Evolutionary conservation across 2,113 vertebrate genomes (phyloP), one percentile per base, ranked within the genome.

Genomic region (Abramis brama): DNA sequence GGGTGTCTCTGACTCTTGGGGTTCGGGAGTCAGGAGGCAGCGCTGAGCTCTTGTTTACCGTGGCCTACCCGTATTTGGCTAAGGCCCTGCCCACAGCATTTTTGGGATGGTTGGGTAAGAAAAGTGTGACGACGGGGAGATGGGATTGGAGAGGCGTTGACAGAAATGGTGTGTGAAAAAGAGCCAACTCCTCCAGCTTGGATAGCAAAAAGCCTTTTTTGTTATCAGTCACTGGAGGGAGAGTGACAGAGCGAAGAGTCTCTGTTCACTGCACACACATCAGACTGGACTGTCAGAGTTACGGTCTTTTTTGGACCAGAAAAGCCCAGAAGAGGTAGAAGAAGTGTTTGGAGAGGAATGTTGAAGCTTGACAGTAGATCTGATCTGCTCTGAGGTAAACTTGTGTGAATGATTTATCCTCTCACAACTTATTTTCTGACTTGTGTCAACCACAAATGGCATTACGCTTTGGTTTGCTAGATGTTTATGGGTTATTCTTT

Each of bases 21-120:
- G 68, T 57, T 82, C 68, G 33, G 25, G 78, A 64, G 7, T 50
- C 76, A 45, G 76, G 21, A 33, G 64, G 47, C 79, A 55, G 85
- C 11, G 23, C 77, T 30, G 4, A 50, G 81, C 83, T 83, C 84
- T 85, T 90, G 89, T 91, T 92, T 89, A 91, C 88, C 6, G 45
- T 57, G 73, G 71, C 88, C 86, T 85, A 79, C 77, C 90, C 89
- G 89, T 92, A 90, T 91, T 91, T 91, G 89, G 89, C 83, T 59
- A 79, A 68, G 62, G 89, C 79, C 60, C 85, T 77, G 60, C 86
- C 80, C 79, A 86, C 79, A 23, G 82, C 83, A 88, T 90, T 91
- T 90, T 87, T 91, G 83, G 84, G 86, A 89, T 87, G 75, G 88
- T 86, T 90, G 47, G 78, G 85, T 88, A 86, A 79, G 85, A 87